Evolutionary conservation across 2,888 invertebrate genomes (phyloP), one percentile per base, ranked within the genome.

Genomic region (Aporophyla lueneburgensis): DNA sequence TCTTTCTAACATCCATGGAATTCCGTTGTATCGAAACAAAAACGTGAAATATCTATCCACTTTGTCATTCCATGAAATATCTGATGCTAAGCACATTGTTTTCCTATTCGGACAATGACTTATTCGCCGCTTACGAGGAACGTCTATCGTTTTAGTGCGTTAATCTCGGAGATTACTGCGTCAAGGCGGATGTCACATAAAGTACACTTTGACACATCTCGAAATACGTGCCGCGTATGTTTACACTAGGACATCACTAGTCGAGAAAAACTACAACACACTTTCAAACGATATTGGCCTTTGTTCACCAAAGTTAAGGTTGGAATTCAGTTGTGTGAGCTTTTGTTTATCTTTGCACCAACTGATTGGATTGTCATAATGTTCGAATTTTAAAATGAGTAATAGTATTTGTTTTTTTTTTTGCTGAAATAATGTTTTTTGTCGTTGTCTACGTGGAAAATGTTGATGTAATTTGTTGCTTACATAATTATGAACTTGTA

Each of bases 141-240:
- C 88, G 93, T 93, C 92, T 92, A 90, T 89, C 90, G 89, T 90
- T 90, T 89, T 87, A 79, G 87, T 88, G 77, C 86, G 88, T 86
- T 95, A 94, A 95, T 93, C 95, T 91, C 82, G 9, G 66, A 93
- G 95, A 95, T 96, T 96, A 96, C 91, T 86, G 88, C 93, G 93
- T 96, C 95, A 93, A 89, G 91, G 88, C 88, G 87, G 80, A 87
- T 92, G 94, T 94, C 94, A 91, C 69, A 87, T 89, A 89, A 93
- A 92, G 92, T 89, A 92, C 89, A 92, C 91, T 93, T 93, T 94
- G 95, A 95, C 95, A 94, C 89, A 88, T 93, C 89, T 90, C 85
- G 90, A 90, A 88, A 93, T 93, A 93, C 94, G 94, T 93, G 93
- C 89, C 91, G 86, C 77, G 83, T 88, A 80, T 95, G 93, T 95